Percentiles rank a stretch among this genome's conserved stretches.
Evolutionary conservation across 92 coral and sea anemone species (phyloP).

Genomic region (Parazoanthus atlanticus): DNA sequence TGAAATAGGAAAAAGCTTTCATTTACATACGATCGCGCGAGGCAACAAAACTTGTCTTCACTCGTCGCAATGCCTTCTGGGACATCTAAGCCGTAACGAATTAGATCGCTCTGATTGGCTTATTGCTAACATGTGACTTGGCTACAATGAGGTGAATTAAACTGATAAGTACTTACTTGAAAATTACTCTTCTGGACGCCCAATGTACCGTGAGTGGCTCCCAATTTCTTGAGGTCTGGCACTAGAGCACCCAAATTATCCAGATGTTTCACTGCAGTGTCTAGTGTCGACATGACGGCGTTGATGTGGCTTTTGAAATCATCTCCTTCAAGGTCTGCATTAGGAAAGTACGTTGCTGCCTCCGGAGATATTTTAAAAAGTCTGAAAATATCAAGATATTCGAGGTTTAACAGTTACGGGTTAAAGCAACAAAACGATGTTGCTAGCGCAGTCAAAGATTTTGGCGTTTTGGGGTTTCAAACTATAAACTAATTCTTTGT

Average conservation of each 20-base stretch:
- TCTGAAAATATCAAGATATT: slow-evolving; percentile 9
- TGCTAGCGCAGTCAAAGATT: no score
- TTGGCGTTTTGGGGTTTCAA: no score
- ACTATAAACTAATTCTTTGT: no score
- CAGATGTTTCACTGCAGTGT: slow-evolving; percentile 55
- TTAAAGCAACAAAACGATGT: no score
- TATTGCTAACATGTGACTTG: no score
- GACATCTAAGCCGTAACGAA: no score
- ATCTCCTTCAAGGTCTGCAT: slow-evolving; percentile 50
- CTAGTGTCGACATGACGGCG: slow-evolving; percentile 65
- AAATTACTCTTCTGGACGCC: slow-evolving; percentile 56
- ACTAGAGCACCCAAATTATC: slow-evolving; percentile 51
- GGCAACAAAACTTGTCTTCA: no score
- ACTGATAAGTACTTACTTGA: slow-evolving; percentile 34
- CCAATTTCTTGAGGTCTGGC: slow-evolving; percentile 59
- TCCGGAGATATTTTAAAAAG: slow-evolving; percentile 59
- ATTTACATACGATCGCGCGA: no score
- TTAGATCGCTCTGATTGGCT: no score
- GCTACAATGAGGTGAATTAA: background rate
- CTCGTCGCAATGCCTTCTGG: no score
- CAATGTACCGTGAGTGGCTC: slow-evolving; percentile 55
- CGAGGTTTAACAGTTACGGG: background rate
- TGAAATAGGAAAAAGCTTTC: no score
- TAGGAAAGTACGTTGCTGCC: slow-evolving; percentile 55
- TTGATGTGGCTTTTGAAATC: slow-evolving; percentile 61